These are phyloP conservation scores for Mechanitis mazaeus DNA, from an alignment of 2,888 invertebrate genomes.

Conservation along the genomic window DNA sequence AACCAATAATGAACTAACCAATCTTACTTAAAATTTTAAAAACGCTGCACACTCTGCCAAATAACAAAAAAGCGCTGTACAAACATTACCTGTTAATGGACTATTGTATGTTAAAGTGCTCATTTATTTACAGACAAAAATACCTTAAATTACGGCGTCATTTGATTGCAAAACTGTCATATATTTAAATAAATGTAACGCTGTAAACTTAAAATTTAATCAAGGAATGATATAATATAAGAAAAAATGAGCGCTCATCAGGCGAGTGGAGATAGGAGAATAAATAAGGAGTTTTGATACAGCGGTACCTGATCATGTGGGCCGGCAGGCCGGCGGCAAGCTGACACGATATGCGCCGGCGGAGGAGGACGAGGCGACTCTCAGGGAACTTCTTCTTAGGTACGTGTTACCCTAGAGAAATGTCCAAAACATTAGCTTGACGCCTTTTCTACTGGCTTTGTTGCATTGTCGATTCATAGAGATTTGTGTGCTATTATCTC, in stretches of 20 bases:
- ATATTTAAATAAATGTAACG: neutral
- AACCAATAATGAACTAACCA: slow-evolving; percentile 10
- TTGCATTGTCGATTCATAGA: slow-evolving; percentile 48
- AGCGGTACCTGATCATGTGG: slow-evolving; percentile 76
- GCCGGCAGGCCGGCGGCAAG: slow-evolving; percentile 77
- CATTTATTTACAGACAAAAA: neutral
- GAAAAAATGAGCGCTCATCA: slow-evolving; percentile 3
- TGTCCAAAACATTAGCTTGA: slow-evolving; percentile 53
- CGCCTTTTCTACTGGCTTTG: slow-evolving; percentile 66
- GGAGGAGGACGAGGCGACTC: slow-evolving; percentile 94
- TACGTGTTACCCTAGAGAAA: slow-evolving; percentile 72
- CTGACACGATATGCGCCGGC: slow-evolving; percentile 88
- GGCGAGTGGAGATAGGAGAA: slow-evolving; percentile 35
- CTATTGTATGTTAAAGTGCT: neutral
- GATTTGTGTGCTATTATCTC: slow-evolving; percentile 54
- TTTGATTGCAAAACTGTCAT: neutral
- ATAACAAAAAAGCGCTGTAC: neutral
- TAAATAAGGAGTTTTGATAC: slow-evolving; percentile 69
- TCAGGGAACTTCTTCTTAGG: slow-evolving; percentile 97
- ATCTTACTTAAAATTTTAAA: slow-evolving; percentile 4
- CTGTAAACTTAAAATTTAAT: neutral
- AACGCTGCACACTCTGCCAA: slow-evolving; percentile 3
- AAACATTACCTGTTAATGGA: neutral
- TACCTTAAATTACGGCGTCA: neutral
- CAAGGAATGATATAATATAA: neutral